These are phyloP conservation scores for Tenebrio molitor DNA, from an alignment of 1,140 invertebrate species.

Conservation along the genomic window DNA sequence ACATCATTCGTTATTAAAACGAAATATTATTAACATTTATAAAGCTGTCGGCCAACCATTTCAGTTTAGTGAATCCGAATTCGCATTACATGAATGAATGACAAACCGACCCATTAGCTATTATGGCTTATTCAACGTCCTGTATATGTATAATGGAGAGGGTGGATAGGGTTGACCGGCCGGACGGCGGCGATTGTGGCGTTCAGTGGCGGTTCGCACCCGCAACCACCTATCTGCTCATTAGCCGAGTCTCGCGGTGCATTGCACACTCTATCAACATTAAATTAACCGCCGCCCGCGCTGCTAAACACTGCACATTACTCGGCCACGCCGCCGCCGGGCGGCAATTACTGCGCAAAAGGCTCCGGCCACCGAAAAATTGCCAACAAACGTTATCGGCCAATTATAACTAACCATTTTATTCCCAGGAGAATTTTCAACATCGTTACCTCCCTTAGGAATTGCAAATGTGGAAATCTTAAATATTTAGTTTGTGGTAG, in stretches of 20 bases:
- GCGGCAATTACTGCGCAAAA: too few species aligned
- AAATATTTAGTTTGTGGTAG: too few species aligned
- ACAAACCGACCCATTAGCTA: conserved; percentile 49
- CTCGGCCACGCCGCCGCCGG: conserved; percentile 5
- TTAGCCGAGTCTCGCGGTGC: conserved; percentile 51
- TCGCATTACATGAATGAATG: conserved; percentile 44
- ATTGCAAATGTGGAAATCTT: too few species aligned
- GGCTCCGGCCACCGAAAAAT: too few species aligned
- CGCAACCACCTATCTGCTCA: conserved; percentile 55
- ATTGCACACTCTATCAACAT: conserved; percentile 53
- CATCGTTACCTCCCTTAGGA: too few species aligned
- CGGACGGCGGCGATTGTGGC: conserved; percentile 42
- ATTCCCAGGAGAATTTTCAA: too few species aligned
- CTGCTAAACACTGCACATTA: conserved; percentile 45
- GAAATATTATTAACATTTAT: conserved; percentile 49
- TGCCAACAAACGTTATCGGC: too few species aligned
- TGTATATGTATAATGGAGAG: conserved; percentile 38
- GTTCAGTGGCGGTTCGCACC: conserved; percentile 46
- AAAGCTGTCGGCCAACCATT: conserved; percentile 45
- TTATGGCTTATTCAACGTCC: conserved; percentile 42
- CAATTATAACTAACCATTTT: too few species aligned
- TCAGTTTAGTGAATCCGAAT: conserved; percentile 46
- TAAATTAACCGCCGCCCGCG: conserved; percentile 48
- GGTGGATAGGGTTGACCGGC: conserved; percentile 11
- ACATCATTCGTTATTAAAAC: conserved; percentile 33